Evolutionary conservation across 2,888 invertebrate species (phyloP), one percentile per base, ranked within the genome.

Genomic region (Harpalus rufipes): DNA sequence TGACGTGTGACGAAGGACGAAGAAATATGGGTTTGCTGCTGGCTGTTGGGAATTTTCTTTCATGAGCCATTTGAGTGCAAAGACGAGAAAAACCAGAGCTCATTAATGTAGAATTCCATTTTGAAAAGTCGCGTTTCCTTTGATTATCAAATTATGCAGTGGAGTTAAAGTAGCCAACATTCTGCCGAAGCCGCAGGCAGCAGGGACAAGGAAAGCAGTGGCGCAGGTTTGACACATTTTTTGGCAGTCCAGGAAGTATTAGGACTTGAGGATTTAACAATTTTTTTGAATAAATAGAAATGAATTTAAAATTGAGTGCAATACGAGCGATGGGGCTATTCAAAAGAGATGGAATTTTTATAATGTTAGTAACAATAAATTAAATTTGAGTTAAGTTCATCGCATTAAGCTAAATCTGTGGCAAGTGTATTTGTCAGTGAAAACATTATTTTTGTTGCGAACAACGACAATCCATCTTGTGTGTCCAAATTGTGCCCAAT

Each of bases 111-210:
- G 51, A 72, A 83, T 84, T 76, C 65, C 78, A 21, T 65, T 44
- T 44, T 25, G 56, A 76, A 84, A 78, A 63, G 61, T 84, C 78
- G 63, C 32, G 51, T 84, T 84, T 65, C 65, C 78, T 76, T 78
- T 84, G 61, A 84, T 84, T 78, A 84, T 78, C 78, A 78, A 63
- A 84, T 84, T 78, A 78, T 84, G 76, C 78, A 78, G 56, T 78
- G 59, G 76, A 74, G 59, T 80, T 10, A 78, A 80, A 80, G 80
- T 80, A 80, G 41, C 80, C 16, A 78, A 58, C 78, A 32, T 14
- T 58, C 14, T 14, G 72, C 1, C 10, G 12, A 12, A 65, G 51
- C 58, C 78, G 78, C 56, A 58, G 41, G 78, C 58, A 7, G 2
- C 5, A 32, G 5, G 32, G 44, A 51, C 8, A 12, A 10, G 10